Evolutionary conservation across 1,140 invertebrate genomes (phyloP), one percentile per base, ranked within the genome.

Genomic region (Stegodyphus mimosarum): DNA sequence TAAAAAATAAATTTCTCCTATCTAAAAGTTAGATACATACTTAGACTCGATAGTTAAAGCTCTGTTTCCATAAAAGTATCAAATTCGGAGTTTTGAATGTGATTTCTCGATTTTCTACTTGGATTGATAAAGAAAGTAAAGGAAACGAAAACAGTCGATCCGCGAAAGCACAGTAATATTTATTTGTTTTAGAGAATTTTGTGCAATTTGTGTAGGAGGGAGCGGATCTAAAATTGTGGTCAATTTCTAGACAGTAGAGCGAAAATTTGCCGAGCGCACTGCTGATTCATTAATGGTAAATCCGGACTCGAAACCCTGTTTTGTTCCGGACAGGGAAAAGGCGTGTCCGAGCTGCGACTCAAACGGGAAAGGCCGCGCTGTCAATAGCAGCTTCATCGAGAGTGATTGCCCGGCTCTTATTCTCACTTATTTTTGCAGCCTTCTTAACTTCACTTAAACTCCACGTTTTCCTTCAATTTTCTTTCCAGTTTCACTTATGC

Each of bases 241-340:
- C 66, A 33, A 60, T 66, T 67, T 15, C 49, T 50, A 33, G 17
- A 55, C 10, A 74, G 72, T 60, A 53, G 51, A 64, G 74, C 72
- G 81, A 84, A 84, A 84, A 84, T 84, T 84, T 15, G 64, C 55
- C 10, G 17, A 63, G 66, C 69, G 52, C 66, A 18, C 60, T 13
- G 50, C 78, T 53, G 51, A 74, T 84, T 84, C 81, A 84, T 84
- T 84, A 84, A 84, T 69, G 33, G 81, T 72, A 53, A 66, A 66
- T 84, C 50, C 33, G 80, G 80, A 81, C 55, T 70, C 17, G 53
- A 48, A 51, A 51, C 71, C 60, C 80, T 84, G 81, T 84, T 84
- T 84, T 84, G 81, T 84, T 18, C 71, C n/a, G 72, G 71, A 84
- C 81, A 84, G 63, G 49, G 81, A 84, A 84, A 84, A 84, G 81